These are phyloP conservation scores for Heliconius nattereri DNA, from an alignment of 1,140 invertebrate species.

Conservation along the genomic window DNA sequence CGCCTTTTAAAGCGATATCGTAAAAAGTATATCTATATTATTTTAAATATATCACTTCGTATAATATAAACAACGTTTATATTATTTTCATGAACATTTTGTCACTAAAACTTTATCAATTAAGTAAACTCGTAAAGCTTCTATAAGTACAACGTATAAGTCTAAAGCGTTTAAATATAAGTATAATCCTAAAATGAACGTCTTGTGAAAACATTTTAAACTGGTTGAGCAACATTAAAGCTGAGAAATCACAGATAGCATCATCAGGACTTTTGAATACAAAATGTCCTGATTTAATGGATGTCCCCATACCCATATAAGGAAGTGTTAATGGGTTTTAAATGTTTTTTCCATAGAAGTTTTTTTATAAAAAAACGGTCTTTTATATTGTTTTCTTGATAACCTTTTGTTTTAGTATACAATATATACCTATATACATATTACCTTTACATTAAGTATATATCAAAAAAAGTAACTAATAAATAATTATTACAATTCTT, in stretches of 20 bases:
- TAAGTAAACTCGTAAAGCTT: background rate
- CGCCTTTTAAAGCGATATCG: background rate
- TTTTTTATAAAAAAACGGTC: too few relatives aligned
- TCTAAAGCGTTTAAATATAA: background rate
- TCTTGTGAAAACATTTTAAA: background rate
- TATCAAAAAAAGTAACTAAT: too few relatives aligned
- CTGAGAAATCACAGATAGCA: slow-evolving; percentile 1
- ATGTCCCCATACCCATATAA: background rate
- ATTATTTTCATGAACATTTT: background rate
- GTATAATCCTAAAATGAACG: slow-evolving; percentile 4
- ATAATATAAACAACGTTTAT: background rate
- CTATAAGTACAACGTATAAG: background rate
- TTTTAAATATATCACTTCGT: background rate
- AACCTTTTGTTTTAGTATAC: too few relatives aligned
- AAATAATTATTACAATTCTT: too few relatives aligned
- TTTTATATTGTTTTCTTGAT: too few relatives aligned
- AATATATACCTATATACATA: too few relatives aligned
- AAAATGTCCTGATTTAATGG: background rate
- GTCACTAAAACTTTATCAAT: background rate
- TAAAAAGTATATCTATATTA: background rate
- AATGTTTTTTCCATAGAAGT: background rate
- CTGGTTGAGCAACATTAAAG: background rate
- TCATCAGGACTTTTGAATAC: background rate
- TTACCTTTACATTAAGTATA: too few relatives aligned
- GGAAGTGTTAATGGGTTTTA: background rate